These are phyloP conservation scores for Anguilla marmorata DNA, from an alignment of 2,797 vertebrate species.

Conservation along the genomic window DNA sequence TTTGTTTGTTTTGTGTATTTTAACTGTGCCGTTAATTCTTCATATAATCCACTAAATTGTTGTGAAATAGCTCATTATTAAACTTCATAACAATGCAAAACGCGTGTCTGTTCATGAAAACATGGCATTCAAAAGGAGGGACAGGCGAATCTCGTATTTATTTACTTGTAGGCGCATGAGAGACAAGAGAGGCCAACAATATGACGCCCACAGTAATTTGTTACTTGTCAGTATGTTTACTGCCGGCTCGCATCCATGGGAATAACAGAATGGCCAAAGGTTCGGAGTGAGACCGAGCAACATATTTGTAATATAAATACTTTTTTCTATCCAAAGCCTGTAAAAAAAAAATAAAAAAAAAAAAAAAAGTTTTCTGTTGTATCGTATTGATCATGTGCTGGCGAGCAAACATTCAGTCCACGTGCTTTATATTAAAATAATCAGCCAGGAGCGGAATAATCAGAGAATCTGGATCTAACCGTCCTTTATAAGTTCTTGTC, in stretches of 20 bases:
- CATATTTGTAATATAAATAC: background rate
- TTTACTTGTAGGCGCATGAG: constrained; percentile 71
- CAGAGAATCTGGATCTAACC: background rate
- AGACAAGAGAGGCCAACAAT: constrained; percentile 74
- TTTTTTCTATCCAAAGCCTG: background rate
- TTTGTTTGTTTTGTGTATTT: background rate
- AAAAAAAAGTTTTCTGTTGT: background rate
- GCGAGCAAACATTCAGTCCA: background rate
- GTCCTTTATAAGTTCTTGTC: background rate
- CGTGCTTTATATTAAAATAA: background rate
- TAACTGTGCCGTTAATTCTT: background rate
- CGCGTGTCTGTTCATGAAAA: constrained; percentile 52
- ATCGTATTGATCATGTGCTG: background rate
- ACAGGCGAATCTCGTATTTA: constrained; percentile 64
- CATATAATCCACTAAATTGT: background rate
- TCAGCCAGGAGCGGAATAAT: background rate
- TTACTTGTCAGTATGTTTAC: constrained; percentile 82
- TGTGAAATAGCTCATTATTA: background rate
- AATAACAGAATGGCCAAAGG: constrained; percentile 62
- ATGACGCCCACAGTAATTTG: constrained; percentile 87
- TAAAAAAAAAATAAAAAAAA: background rate
- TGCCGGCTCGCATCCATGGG: constrained; percentile 53
- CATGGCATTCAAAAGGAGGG: constrained; percentile 51
- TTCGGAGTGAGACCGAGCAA: constrained; percentile 46
- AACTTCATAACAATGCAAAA: constrained; percentile 26